Percentiles rank a stretch among this genome's conserved stretches.
Evolutionary conservation across 2,888 invertebrate species (phyloP).

Genomic region (Ophion costatus): DNA sequence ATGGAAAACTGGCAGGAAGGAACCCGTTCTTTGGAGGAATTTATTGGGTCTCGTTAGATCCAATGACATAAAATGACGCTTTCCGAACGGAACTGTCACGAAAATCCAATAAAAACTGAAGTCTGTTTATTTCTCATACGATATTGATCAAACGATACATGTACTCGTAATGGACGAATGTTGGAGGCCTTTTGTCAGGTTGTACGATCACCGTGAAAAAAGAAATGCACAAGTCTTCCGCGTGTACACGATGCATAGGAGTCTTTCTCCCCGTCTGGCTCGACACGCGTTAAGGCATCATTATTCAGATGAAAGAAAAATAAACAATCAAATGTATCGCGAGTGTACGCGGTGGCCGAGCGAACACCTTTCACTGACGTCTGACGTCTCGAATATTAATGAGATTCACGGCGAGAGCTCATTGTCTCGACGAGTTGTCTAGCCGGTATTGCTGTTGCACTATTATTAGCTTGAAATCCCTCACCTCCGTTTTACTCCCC

Average conservation of each 20-base stretch:
- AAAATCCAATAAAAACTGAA: too few species aligned
- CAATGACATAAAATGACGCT: too few species aligned
- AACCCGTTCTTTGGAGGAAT: too few species aligned
- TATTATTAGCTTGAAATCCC: constrained; percentile 48
- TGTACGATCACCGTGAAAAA: background rate
- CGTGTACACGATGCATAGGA: background rate
- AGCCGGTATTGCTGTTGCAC: constrained; percentile 16
- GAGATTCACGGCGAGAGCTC: constrained; percentile 45
- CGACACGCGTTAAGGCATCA: constrained; percentile 15
- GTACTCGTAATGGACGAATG: background rate
- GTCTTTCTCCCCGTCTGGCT: constrained; percentile 22
- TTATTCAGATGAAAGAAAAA: constrained; percentile 14
- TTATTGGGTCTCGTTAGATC: too few species aligned
- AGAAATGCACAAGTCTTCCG: background rate
- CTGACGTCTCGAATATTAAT: constrained; percentile 50
- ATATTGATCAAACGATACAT: too few species aligned
- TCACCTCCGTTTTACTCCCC: background rate
- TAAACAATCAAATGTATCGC: constrained; percentile 12
- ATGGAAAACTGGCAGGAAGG: too few species aligned
- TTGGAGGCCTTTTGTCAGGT: background rate
- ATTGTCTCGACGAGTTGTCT: constrained; percentile 52
- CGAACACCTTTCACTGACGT: constrained; percentile 38
- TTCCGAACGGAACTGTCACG: too few species aligned
- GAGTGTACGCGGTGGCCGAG: background rate
- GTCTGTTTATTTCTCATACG: too few species aligned